Conservation (phyloP, 2,888 invertebrate genomes). For the Panzeria rudis region DNA sequence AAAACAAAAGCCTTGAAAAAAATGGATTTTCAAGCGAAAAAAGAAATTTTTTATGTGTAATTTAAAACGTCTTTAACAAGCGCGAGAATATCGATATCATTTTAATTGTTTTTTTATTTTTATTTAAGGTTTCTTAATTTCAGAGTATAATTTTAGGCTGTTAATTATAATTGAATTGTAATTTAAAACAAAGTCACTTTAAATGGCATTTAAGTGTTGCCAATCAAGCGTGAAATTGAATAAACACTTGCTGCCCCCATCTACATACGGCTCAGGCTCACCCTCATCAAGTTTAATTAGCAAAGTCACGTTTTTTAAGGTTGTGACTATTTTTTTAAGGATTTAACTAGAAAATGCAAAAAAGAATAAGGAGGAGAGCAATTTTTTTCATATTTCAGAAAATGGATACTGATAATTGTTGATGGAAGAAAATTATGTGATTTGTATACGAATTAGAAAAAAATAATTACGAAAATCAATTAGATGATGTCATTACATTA, state of each 20-base stretch:
- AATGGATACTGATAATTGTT: too few species aligned
- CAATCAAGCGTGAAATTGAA: constrained; percentile 65
- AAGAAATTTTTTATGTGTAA: constrained; percentile 37
- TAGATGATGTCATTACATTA: background rate
- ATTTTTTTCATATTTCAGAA: background rate
- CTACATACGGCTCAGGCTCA: background rate
- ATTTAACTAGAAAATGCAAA: background rate
- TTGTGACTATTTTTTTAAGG: background rate
- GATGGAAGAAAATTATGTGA: background rate
- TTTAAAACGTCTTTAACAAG: constrained; percentile 55
- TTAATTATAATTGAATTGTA: constrained; percentile 64
- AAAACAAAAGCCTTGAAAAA: constrained; percentile 31
- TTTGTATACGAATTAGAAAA: background rate
- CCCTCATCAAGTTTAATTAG: constrained; percentile 60
- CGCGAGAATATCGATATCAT: constrained; percentile 62
- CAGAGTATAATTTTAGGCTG: constrained; percentile 37
- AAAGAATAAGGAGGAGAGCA: background rate
- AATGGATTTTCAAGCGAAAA: constrained; percentile 11
- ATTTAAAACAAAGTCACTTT: constrained; percentile 43
- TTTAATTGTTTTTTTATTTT: constrained; percentile 64
- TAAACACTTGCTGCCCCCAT: constrained; percentile 4
- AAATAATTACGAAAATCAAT: background rate
- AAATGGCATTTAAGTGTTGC: constrained; percentile 59
- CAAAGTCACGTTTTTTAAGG: constrained; percentile 60
- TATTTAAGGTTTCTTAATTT: constrained; percentile 44